Conservation (phyloP, 2,888 invertebrate genomes). For the Cheilosia vulpina region DNA sequence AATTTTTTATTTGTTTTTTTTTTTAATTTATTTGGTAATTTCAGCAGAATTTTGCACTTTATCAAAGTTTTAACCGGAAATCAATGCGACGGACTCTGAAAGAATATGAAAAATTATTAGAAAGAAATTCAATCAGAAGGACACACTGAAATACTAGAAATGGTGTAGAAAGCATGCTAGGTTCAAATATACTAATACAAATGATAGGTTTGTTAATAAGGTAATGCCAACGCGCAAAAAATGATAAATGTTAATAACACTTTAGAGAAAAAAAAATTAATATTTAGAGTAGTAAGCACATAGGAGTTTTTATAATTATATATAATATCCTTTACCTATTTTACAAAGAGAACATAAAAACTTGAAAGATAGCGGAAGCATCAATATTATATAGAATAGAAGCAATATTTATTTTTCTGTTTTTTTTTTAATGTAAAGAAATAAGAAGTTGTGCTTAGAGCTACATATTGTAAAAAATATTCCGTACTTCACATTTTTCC, state of each 20-base stretch:
- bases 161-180: too few species aligned
- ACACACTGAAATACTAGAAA: too few species aligned
- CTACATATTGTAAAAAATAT: slow-evolving; percentile 81
- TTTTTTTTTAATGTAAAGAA: slow-evolving; percentile 35
- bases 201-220: too few species aligned
- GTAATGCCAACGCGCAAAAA: too few species aligned
- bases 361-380: slow-evolving; percentile 14
- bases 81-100: slow-evolving; percentile 82
- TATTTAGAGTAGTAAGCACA: slow-evolving; percentile 29
- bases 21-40: slow-evolving; percentile 78
- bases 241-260: too few species aligned
- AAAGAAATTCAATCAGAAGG: background rate
- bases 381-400: slow-evolving; percentile 3
- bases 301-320: background rate
- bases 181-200: too few species aligned
- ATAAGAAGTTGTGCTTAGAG: slow-evolving; percentile 33
- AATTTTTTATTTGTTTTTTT: slow-evolving; percentile 53
- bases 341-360: slow-evolving; percentile 23
- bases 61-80: slow-evolving; percentile 81
- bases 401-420: background rate
- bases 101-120: slow-evolving; percentile 55
- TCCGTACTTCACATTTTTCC: slow-evolving; percentile 83
- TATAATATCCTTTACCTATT: slow-evolving; percentile 32
- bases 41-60: slow-evolving; percentile 80
- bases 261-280: slow-evolving; percentile 16